Evolutionary conservation across 1,140 invertebrate species (phyloP), one percentile per base, ranked within the genome.

Genomic region (Aphis craccivora): DNA sequence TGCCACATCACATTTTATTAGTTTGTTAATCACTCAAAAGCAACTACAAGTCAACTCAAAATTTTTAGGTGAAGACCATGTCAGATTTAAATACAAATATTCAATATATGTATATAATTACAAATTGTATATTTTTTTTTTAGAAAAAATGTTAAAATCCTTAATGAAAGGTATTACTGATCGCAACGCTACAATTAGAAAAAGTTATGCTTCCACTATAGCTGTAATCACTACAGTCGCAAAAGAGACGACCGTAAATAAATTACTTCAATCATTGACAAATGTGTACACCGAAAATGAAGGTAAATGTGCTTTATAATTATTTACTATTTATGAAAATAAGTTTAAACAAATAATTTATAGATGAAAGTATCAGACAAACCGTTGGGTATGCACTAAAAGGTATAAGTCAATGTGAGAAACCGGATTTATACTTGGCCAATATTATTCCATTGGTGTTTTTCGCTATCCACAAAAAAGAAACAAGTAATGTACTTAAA

Each of bases 221-320:
- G 98, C 98, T 1, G 97, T 99, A 94, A 95, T 99, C n/a, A 97
- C 98, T 8, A 97, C 97, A 92, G 96, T 97, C 94, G 98, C 98
- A n/a, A 99, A 99, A 96, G 96, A 97, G 93, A 97, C 97, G 94
- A 98, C 97, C 94, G 96, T 98, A 87, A 97, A 98, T 94, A 99
- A 98, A 95, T 95, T 99, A 23, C 97, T 99, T 95, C 96, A 96
- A 94, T 98, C 97, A 95, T 95, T 99, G 87, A 96, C 97, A 94
- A 96, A 96, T 35, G 97, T 98, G 95, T 99, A 98, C 95, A 96
- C 97, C 94, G 97, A 97, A 94, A 96, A 96, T 95, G 97, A 97
- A 96, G 81, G 91, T 93, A 86, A 84, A 35, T 55, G 0, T 91
- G 45, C 18, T 8, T 35, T 53, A 2, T 6, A 43, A 8, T 55